Percentiles rank a stretch among this genome's conserved stretches.
Conservation (phyloP, 92 coral and sea anemone species). For the Blastomussa wellsi region DNA sequence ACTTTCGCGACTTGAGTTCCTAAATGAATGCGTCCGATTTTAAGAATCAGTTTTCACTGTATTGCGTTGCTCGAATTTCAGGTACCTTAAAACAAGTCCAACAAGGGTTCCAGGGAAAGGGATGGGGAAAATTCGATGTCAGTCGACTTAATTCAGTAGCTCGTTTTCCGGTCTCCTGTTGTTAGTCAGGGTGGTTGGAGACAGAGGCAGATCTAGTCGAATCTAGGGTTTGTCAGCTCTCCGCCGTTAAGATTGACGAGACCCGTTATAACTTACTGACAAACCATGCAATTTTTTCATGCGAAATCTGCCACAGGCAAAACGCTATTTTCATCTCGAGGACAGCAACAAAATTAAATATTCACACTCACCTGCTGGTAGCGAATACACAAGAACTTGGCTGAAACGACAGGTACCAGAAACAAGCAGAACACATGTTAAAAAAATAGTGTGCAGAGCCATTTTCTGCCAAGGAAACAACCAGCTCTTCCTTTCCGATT, state of each 20-base stretch:
- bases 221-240: too few relatives aligned
- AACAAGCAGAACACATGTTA: background rate
- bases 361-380: constrained; percentile 24
- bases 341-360: constrained; percentile 4
- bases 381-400: constrained; percentile 9
- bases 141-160: background rate
- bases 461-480: background rate
- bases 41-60: too few relatives aligned
- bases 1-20: too few relatives aligned
- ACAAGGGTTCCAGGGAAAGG: background rate
- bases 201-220: background rate
- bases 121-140: background rate
- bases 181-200: background rate
- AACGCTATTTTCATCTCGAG: background rate
- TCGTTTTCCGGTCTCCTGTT: background rate
- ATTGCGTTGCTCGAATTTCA: too few relatives aligned
- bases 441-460: background rate
- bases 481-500: background rate
- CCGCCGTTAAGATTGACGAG: too few relatives aligned
- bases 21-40: too few relatives aligned
- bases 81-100: too few relatives aligned
- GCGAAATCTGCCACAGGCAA: background rate
- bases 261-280: background rate
- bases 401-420: constrained; percentile 18
- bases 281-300: background rate